Base-by-base conservation (phyloP, 2,888 invertebrate species). In the Cataglyphis altisquamis region DNA sequence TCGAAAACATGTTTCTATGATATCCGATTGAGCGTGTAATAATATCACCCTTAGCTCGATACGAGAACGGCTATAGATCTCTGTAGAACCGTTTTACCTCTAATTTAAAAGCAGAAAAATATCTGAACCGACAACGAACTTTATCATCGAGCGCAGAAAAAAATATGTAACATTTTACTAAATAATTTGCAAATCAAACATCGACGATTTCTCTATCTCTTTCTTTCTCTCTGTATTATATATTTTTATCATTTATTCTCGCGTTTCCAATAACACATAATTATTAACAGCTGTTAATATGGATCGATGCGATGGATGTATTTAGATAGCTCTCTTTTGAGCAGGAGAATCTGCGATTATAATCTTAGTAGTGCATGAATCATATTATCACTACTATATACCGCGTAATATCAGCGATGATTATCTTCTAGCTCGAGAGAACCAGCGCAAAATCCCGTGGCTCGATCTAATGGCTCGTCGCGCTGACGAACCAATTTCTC, bases 401-500 rank as follows among this genome's bases (percentile, higher is more conserved):
- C 36, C 78, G 21, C 78, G 60, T 60, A 62, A 77, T 77, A 66
- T 83, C 39, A 60, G 60, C 73, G 82, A 66, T 84, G 67, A 74
- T 82, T 60, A 82, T 82, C 84, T 32, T 18, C 15, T 29, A 29
- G 63, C 39, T 29, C 1, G 52, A 45, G 55, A 29, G 32, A 25
- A 70, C n/a, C 25, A 41, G 9, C 52, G 57, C 25, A 72, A 72
- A 78, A 80, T 72, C 72, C 21, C 36, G 41, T 66, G 67, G 66
- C 60, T 66, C 62, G 25, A 9, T 80, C 72, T 68, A 82, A 72
- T 74, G 67, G 72, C 74, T 45, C n/a, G 66, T 62, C 75, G 60
- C 57, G 55, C 70, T 85, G 74, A 87, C 81, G 85, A 87, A 83
- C 78, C 75, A 86, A 83, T 80, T 89, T 78, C 77, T 89, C 62